phyloP scores from a whole-genome alignment of 2,888 invertebrate genomes.

The Silvanus unidentatus region DNA sequence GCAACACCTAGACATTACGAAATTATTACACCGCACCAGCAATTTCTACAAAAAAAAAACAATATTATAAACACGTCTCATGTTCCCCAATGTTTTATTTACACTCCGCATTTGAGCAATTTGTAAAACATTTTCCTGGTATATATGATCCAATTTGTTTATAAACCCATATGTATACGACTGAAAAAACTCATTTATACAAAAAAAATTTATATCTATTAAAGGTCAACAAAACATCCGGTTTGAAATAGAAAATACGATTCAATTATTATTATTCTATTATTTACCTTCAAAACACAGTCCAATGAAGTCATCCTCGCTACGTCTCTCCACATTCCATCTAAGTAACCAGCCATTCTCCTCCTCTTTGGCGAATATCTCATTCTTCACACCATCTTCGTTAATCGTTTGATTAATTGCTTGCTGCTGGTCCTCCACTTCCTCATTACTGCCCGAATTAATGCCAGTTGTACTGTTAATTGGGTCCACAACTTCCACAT shows the following conservation, averaged over 20 bases:
- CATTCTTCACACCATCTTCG: constrained; percentile 12
- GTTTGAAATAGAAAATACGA: neutral
- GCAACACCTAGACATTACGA: too few species aligned
- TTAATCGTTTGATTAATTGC: neutral
- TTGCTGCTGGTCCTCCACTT: constrained; percentile 1
- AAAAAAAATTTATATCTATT: neutral
- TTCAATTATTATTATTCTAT: too few species aligned
- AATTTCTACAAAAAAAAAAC: too few species aligned
- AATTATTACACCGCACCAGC: too few species aligned
- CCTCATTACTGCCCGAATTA: constrained; percentile 8
- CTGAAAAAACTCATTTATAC: too few species aligned
- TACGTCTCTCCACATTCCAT: constrained; percentile 47
- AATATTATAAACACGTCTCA: too few species aligned
- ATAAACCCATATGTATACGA: too few species aligned
- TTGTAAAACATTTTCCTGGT: too few species aligned
- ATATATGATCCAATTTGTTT: too few species aligned
- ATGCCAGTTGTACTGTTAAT: constrained; percentile 12
- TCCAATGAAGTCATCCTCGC: constrained; percentile 52
- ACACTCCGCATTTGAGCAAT: too few species aligned
- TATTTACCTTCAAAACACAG: constrained; percentile 53
- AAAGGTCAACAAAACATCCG: constrained; percentile 3
- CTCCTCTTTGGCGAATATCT: constrained; percentile 48
- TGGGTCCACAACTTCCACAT: constrained; percentile 8
- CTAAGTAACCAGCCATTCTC: constrained; percentile 42
- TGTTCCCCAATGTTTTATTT: too few species aligned